Conservation (phyloP, 2,797 vertebrate genomes). For the Merluccius polli region DNA sequence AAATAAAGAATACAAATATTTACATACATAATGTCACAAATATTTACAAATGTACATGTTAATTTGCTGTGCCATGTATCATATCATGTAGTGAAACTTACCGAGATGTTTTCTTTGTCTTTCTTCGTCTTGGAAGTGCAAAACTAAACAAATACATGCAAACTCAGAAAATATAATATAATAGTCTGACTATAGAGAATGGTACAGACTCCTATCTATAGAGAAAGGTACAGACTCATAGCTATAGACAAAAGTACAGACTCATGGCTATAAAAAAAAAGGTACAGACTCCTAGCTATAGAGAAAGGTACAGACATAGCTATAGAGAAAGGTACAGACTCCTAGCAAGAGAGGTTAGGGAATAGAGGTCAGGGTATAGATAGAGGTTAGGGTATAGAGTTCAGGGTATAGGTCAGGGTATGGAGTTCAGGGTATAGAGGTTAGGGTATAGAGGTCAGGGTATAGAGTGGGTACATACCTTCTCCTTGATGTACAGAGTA, state of each 20-base stretch:
- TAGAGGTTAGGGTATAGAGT: background rate
- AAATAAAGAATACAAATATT: background rate
- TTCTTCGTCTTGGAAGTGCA: background rate
- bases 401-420: no score
- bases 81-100: background rate
- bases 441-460: background rate
- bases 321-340: background rate
- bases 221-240: background rate
- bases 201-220: background rate
- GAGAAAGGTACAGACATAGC: background rate
- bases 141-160: background rate
- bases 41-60: background rate
- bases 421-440: background rate
- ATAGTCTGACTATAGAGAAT: background rate
- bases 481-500: conserved; percentile 79
- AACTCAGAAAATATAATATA: background rate
- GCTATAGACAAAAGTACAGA: no score
- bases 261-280: no score
- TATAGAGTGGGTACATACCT: conserved; percentile 62
- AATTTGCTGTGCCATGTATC: background rate
- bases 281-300: no score
- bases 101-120: background rate
- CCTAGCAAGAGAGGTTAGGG: no score
- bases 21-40: background rate
- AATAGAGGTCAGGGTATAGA: background rate